Conservation (phyloP, 2,888 invertebrate genomes). For the Cephus runcator region DNA sequence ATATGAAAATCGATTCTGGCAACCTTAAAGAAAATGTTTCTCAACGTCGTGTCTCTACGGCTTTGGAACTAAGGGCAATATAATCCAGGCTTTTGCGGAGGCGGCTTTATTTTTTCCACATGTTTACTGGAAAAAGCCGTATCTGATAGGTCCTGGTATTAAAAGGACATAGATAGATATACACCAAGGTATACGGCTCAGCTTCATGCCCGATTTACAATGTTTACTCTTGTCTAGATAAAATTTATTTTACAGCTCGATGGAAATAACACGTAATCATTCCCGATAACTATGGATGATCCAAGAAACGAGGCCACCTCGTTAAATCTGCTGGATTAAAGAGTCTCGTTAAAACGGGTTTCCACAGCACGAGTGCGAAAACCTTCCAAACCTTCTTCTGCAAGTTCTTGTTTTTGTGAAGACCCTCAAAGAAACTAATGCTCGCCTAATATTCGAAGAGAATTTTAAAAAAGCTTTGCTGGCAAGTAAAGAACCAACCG, state of each 20-base stretch:
- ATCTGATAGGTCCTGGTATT: not conserved
- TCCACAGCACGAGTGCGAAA: not conserved
- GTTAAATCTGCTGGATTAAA: not conserved
- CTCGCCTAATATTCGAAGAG: not conserved
- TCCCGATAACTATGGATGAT: not conserved
- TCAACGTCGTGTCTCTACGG: not conserved
- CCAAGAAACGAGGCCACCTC: not conserved
- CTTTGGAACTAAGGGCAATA: not conserved
- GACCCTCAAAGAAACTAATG: not conserved
- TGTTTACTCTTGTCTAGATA: not conserved
- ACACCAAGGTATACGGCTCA: not conserved
- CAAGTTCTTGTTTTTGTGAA: not conserved
- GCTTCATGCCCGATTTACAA: not conserved
- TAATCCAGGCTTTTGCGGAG: not conserved
- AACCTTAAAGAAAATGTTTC: not conserved
- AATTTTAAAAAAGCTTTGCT: not conserved
- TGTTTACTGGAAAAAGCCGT: not conserved
- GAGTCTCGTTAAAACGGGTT: not conserved
- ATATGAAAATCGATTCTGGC: not conserved
- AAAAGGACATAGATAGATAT: not conserved
- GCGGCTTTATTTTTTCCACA: not conserved
- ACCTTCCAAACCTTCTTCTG: not conserved
- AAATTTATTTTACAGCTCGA: not conserved
- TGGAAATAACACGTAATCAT: not conserved
- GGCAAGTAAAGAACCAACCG: not conserved